Conservation (phyloP, 2,888 invertebrate species). For the Erebia ligea region DNA sequence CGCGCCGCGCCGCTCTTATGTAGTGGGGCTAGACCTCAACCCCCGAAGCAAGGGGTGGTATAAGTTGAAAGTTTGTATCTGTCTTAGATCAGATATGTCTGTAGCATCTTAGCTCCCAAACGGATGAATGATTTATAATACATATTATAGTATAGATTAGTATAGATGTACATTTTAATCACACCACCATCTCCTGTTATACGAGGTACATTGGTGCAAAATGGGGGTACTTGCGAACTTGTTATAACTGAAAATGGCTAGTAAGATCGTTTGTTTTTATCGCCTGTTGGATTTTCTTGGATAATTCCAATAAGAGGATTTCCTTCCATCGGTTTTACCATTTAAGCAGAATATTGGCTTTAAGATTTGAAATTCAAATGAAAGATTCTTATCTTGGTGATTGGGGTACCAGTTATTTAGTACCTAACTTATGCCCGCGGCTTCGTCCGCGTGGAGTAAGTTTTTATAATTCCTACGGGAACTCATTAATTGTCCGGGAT, state of each 20-base stretch:
- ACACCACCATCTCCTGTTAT: slow-evolving; percentile 20
- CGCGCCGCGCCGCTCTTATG: too few species aligned
- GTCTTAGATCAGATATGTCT: too few species aligned
- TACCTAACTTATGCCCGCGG: background rate
- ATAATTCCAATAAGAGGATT: slow-evolving; percentile 36
- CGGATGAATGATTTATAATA: too few species aligned
- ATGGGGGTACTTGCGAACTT: slow-evolving; percentile 46
- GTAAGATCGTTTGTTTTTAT: slow-evolving; percentile 51
- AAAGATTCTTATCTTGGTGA: background rate
- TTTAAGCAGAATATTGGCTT: slow-evolving; percentile 13
- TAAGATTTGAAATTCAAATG: slow-evolving; percentile 17
- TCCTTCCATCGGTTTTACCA: slow-evolving; percentile 26
- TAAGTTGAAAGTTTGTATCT: too few species aligned
- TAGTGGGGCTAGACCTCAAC: too few species aligned
- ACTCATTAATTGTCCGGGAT: too few species aligned
- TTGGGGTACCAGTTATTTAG: background rate
- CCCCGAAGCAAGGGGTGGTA: too few species aligned
- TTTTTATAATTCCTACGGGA: too few species aligned
- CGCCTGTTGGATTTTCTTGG: slow-evolving; percentile 44
- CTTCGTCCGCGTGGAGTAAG: background rate
- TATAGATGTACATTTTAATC: background rate
- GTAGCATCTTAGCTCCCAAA: too few species aligned
- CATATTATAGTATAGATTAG: too few species aligned
- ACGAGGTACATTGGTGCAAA: slow-evolving; percentile 41
- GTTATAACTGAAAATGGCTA: slow-evolving; percentile 49